Percentiles rank a stretch among this genome's conserved stretches.
Evolutionary conservation across 2,888 invertebrate species (phyloP).

Genomic region (Dynastes tityus): DNA sequence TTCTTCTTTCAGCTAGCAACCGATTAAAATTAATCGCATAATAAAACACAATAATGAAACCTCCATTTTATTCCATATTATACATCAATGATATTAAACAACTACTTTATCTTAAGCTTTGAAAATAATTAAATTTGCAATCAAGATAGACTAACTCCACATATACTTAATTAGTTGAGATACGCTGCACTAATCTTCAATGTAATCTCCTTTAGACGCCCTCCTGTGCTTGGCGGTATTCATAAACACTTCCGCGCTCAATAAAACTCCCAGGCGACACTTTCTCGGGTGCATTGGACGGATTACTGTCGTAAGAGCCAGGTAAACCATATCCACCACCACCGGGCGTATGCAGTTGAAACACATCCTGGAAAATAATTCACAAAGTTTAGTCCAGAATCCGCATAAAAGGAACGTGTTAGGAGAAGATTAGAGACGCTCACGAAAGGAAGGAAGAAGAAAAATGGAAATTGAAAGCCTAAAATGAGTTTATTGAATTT

Average conservation of each 20-base stretch:
- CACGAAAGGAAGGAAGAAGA: neutral
- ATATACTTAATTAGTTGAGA: neutral
- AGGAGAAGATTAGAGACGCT: neutral
- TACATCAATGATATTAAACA: neutral
- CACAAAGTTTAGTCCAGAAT: slow-evolving; percentile 26
- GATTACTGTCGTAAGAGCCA: slow-evolving; percentile 48
- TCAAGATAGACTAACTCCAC: neutral
- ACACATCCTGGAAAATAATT: slow-evolving; percentile 81
- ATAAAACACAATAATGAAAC: no score
- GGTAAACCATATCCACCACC: slow-evolving; percentile 89
- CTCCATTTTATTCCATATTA: no score
- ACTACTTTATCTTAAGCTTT: neutral
- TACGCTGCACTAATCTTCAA: neutral
- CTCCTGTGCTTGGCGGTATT: slow-evolving; percentile 84
- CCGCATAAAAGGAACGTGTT: no score
- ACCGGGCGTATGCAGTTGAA: slow-evolving; percentile 91
- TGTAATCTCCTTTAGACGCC: slow-evolving; percentile 72
- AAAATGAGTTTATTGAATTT: slow-evolving; percentile 20
- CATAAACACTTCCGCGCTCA: slow-evolving; percentile 85
- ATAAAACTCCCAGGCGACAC: slow-evolving; percentile 69
- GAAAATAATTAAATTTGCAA: neutral
- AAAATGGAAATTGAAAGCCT: neutral
- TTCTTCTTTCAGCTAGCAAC: no score
- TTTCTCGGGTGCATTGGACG: slow-evolving; percentile 51
- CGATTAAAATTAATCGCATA: no score